phyloP scores from a whole-genome alignment of 2,113 vertebrate genomes.

The Uropsilus gracilis region DNA sequence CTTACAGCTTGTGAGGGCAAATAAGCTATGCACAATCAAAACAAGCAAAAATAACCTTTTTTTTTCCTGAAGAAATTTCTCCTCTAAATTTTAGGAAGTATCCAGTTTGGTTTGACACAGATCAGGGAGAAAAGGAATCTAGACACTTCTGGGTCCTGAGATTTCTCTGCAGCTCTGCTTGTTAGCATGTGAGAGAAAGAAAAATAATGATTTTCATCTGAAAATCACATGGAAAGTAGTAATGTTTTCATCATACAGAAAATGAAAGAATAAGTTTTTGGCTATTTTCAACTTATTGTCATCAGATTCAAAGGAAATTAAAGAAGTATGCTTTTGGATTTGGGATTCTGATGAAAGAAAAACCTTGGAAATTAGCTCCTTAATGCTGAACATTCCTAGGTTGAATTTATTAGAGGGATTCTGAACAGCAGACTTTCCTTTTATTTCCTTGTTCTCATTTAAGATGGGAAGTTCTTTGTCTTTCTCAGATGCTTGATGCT shows the following conservation, averaged over 20 bases:
- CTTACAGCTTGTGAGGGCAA: not conserved
- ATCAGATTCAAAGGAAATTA: conserved; percentile 81
- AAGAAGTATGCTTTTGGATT: conserved; percentile 73
- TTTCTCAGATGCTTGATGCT: conserved; percentile 56
- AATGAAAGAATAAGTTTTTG: conserved; percentile 79
- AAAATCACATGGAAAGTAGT: conserved; percentile 79
- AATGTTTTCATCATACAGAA: conserved; percentile 79
- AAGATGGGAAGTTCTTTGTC: conserved; percentile 51
- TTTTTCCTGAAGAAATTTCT: conserved; percentile 38
- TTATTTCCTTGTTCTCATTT: conserved; percentile 23
- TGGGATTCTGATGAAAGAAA: conserved; percentile 76
- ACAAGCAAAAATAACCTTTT: not conserved
- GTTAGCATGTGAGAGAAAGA: conserved; percentile 80
- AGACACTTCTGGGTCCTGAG: conserved; percentile 49
- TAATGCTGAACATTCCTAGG: conserved; percentile 23
- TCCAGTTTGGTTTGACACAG: not conserved
- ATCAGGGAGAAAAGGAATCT: conserved; percentile 34
- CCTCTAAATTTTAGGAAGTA: conserved; percentile 30
- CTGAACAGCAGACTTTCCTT: conserved; percentile 1
- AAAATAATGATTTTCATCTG: conserved; percentile 82
- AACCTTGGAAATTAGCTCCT: conserved; percentile 77
- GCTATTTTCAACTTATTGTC: conserved; percentile 78
- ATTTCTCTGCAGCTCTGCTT: conserved; percentile 68
- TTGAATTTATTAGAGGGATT: conserved; percentile 62
- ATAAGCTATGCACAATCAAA: not conserved